A percentile compares a stretch with the other conserved stretches of the same genome.
Conservation (phyloP, 2,797 vertebrate species). For the Poeciliopsis presidionis region DNA sequence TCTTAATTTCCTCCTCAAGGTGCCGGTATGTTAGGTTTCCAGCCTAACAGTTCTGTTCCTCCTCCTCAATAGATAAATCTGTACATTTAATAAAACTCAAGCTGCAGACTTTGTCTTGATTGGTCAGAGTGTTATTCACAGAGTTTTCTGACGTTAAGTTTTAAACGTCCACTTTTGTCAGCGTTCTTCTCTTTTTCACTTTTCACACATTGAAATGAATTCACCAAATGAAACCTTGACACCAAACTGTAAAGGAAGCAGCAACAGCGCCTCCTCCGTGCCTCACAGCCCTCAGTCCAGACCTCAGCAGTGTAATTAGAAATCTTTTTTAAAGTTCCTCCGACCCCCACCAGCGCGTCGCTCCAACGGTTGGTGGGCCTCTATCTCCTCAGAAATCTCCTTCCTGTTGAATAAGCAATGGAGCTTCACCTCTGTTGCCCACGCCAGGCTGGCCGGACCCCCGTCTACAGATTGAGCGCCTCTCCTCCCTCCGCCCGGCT, state of each 20-base stretch:
- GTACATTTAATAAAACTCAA: not conserved
- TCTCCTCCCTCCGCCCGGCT: slow-evolving; percentile 13
- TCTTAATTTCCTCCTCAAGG: not conserved
- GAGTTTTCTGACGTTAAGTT: not conserved
- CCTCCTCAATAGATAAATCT: not conserved
- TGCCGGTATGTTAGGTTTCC: not conserved
- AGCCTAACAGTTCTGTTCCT: not conserved
- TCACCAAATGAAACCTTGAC: not conserved
- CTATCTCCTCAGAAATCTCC: slow-evolving; percentile 78
- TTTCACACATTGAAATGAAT: not conserved
- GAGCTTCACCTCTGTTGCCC: slow-evolving; percentile 67
- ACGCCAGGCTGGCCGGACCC: slow-evolving; percentile 58
- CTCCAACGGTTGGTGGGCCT: slow-evolving; percentile 70
- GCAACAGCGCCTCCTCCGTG: not conserved
- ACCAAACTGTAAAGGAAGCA: not conserved
- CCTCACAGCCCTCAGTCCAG: slow-evolving; percentile 43
- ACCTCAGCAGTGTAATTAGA: slow-evolving; percentile 70
- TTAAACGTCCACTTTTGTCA: not conserved
- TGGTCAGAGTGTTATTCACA: not conserved
- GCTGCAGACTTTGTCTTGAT: not conserved
- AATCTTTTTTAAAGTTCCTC: slow-evolving; percentile 51
- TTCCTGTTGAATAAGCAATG: slow-evolving; percentile 85
- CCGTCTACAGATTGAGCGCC: slow-evolving; percentile 69
- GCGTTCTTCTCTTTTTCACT: not conserved
- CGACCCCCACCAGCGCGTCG: slow-evolving; percentile 22